Base-by-base conservation (phyloP, 2,888 invertebrate genomes). In the Lobophora halterata region DNA sequence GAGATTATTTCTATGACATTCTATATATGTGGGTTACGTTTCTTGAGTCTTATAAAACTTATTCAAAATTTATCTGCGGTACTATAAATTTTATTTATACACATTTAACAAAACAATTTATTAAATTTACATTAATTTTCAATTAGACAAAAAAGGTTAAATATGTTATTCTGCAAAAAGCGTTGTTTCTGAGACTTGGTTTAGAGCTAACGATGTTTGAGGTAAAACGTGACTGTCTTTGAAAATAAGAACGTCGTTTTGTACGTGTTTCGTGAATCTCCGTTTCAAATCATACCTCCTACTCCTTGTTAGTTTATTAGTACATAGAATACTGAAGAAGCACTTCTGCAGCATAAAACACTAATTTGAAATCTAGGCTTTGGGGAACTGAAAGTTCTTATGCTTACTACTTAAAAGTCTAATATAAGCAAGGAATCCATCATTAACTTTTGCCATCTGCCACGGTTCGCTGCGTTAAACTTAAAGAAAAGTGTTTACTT, bases 211-310 rank as follows among this genome's bases (percentile, higher is more conserved):
- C 32, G 17, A 35, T 36, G 28, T 33, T 29, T 33, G 35, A 37
- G 21, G 19, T 37, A 42, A 37, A 55, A 63, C 66, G 64, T 69
- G 67, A 65, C 63, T 52, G 7, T 37, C 9, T 35, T 58, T 30
- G 28, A 49, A 53, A 55, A 45, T 55, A 48, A 39, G 38, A 30
- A 20, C 36, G 18, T 33, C 14, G 8, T 35, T 35, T 34, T 24
- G 41, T 26, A 41, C 46, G 43, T 48, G 35, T 24, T 49, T 45
- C 33, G 49, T 41, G 41, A 54, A 55, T 42, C 26, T 49, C 33
- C 8, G 14, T 14, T 14, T 5, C 9, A 35, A 34, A 40, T 18
- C 12, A 25, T 32, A 17, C n/a, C n/a, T 17, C 2, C 5, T 3
- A 2, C 5, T 2, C 17, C 6, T 5, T 14, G 3, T 5, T 14